phyloP scores from a whole-genome alignment of 2,113 vertebrate genomes.

The Ctenodactylus gundi region DNA sequence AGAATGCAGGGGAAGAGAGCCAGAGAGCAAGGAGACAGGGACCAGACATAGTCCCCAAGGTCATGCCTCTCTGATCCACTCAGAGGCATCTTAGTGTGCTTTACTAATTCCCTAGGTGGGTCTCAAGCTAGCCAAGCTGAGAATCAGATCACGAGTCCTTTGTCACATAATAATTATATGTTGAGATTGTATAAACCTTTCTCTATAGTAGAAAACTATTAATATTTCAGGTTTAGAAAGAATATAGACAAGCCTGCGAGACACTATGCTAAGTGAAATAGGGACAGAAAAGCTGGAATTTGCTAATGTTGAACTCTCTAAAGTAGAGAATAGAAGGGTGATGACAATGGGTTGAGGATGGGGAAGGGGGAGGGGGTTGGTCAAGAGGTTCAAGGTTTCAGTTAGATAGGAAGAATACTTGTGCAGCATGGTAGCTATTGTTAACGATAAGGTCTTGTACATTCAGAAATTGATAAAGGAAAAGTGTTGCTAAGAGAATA shows the following conservation, averaged over 20 bases:
- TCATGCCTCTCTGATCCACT: too few relatives aligned
- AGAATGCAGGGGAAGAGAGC: background rate
- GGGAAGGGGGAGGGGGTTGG: background rate
- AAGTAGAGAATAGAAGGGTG: background rate
- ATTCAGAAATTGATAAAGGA: background rate
- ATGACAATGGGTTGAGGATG: background rate
- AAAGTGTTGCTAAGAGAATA: background rate
- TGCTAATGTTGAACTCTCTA: background rate
- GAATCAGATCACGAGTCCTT: background rate
- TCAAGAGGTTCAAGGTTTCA: background rate
- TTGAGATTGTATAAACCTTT: background rate
- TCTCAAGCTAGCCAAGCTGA: background rate
- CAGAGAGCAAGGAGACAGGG: background rate
- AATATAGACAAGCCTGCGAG: background rate
- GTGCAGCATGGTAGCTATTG: background rate
- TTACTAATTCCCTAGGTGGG: background rate
- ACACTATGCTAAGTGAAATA: background rate
- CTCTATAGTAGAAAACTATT: background rate
- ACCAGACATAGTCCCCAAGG: background rate
- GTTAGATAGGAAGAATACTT: background rate
- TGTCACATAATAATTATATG: background rate
- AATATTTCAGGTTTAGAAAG: background rate
- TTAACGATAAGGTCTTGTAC: background rate
- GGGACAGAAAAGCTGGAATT: background rate
- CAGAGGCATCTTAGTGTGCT: background rate